These are phyloP conservation scores for Nothura maculosa DNA, from an alignment of 2,797 vertebrate genomes.

Conservation along the genomic window DNA sequence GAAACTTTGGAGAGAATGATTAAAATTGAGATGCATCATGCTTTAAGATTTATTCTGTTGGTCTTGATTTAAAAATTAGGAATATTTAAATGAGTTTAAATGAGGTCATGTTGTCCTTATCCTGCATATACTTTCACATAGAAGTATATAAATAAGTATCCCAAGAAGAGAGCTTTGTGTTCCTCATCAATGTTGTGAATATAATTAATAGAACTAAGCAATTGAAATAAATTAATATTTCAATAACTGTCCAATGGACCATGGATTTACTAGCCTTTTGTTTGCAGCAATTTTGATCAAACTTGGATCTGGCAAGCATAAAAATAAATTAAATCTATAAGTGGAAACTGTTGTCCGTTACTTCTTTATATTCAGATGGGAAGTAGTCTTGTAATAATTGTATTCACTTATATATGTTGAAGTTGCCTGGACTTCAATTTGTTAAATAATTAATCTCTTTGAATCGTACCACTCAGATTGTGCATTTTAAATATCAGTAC, in stretches of 20 bases:
- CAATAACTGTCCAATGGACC: slow-evolving; percentile 64
- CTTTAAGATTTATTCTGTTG: neutral
- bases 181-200: slow-evolving; percentile 4
- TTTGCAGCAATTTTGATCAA: slow-evolving; percentile 74
- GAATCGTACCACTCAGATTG: neutral
- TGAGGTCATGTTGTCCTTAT: slow-evolving; percentile 18
- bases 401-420: neutral
- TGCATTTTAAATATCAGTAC: neutral
- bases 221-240: slow-evolving; percentile 68
- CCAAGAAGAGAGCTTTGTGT: slow-evolving; percentile 21
- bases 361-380: slow-evolving; percentile 27
- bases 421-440: neutral
- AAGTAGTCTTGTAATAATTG: slow-evolving; percentile 25
- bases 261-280: slow-evolving; percentile 65
- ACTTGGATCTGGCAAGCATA: slow-evolving; percentile 61
- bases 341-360: slow-evolving; percentile 42
- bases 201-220: slow-evolving; percentile 38
- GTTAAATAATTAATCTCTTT: neutral
- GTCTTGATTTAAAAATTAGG: neutral
- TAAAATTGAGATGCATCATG: neutral
- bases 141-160: slow-evolving; percentile 26
- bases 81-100: neutral
- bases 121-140: neutral
- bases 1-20: neutral
- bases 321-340: slow-evolving; percentile 64